These are phyloP conservation scores for Iguana delicatissima DNA, from an alignment of 2,797 vertebrate species.

Conservation along the genomic window DNA sequence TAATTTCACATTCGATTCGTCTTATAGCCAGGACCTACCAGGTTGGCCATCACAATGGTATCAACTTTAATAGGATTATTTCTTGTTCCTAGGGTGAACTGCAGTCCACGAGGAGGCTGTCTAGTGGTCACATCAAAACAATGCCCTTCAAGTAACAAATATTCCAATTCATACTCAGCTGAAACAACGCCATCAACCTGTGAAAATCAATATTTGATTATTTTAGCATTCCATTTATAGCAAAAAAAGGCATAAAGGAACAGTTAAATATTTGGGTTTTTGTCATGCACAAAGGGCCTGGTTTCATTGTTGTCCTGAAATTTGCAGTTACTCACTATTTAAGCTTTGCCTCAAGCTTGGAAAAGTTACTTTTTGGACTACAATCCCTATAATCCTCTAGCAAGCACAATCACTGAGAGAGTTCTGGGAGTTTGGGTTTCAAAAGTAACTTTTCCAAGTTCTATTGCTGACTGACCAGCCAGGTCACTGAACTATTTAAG, in stretches of 20 bases:
- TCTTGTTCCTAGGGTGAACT: conserved; percentile 94
- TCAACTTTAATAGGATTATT: conserved; percentile 88
- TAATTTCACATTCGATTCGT: not conserved
- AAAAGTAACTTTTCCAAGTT: too few species aligned
- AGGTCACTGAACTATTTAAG: too few species aligned
- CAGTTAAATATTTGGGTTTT: not conserved
- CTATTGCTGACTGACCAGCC: too few species aligned
- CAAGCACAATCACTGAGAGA: too few species aligned
- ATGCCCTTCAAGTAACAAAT: conserved; percentile 94
- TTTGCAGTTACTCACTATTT: not conserved
- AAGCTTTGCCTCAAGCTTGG: not conserved
- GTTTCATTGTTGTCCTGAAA: not conserved
- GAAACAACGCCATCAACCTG: conserved; percentile 87
- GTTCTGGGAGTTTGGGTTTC: too few species aligned
- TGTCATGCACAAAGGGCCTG: not conserved
- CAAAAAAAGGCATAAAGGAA: not conserved
- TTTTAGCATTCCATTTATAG: not conserved
- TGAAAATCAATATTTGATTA: conserved; percentile 21
- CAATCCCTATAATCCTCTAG: too few species aligned
- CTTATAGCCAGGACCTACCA: conserved; percentile 71
- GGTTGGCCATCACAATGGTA: conserved; percentile 97
- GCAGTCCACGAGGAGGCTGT: conserved; percentile 92
- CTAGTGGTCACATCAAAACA: conserved; percentile 91
- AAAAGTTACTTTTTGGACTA: too few species aligned
- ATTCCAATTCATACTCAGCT: conserved; percentile 95